phyloP scores from a whole-genome alignment of 2,888 invertebrate species.

The Drosophila neutralis region DNA sequence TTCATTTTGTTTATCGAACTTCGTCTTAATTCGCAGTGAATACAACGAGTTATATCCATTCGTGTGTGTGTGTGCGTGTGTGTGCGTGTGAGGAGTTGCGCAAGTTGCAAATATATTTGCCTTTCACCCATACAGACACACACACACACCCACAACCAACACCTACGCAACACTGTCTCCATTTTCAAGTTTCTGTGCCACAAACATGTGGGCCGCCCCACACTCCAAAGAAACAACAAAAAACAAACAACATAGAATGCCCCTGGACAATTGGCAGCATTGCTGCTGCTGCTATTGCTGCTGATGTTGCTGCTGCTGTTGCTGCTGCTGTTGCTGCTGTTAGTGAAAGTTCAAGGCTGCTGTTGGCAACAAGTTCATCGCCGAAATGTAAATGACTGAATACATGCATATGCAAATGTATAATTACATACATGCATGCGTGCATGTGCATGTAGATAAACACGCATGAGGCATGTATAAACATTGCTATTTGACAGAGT shows the following conservation, averaged over 20 bases:
- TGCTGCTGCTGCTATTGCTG: not conserved
- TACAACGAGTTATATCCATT: slow-evolving; percentile 30
- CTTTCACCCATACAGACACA: slow-evolving; percentile 9
- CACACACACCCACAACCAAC: slow-evolving; percentile 6
- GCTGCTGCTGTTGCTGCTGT: slow-evolving; percentile 7
- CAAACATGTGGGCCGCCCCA: slow-evolving; percentile 59
- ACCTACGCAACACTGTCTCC: slow-evolving; percentile 27
- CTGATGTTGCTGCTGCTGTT: not conserved
- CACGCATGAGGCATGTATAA: slow-evolving; percentile 35
- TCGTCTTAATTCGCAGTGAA: slow-evolving; percentile 26
- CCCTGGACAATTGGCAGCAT: slow-evolving; percentile 41
- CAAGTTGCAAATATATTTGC: slow-evolving; percentile 8
- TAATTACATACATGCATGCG: not conserved
- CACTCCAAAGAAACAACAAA: slow-evolving; percentile 2
- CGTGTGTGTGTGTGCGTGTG: not conserved
- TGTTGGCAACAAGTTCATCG: slow-evolving; percentile 38
- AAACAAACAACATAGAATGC: slow-evolving; percentile 22
- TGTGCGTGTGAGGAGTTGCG: not conserved
- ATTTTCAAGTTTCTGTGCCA: slow-evolving; percentile 40
- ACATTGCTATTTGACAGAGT: slow-evolving; percentile 45
- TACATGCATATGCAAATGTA: not conserved
- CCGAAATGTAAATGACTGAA: slow-evolving; percentile 17
- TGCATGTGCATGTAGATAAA: slow-evolving; percentile 16
- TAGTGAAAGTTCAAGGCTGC: slow-evolving; percentile 75
- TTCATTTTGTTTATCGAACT: slow-evolving; percentile 67